phyloP scores from a whole-genome alignment of 2,888 invertebrate genomes.

The Cynaeus angustus region DNA sequence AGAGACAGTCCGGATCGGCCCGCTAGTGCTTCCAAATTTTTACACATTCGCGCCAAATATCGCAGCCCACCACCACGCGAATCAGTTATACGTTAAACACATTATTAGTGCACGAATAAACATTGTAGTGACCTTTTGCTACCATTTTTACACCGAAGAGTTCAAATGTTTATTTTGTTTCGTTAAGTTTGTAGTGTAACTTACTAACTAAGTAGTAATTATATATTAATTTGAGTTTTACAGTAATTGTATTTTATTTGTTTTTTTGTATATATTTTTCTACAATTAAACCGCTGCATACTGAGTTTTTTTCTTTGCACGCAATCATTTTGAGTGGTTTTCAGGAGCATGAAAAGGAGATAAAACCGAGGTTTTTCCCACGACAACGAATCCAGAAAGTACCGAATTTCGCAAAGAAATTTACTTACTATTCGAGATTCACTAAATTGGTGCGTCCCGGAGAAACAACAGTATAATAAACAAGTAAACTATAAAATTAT shows the following conservation, averaged over 20 bases:
- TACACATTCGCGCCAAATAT: constrained; percentile 84
- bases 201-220: constrained; percentile 40
- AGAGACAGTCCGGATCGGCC: constrained; percentile 65
- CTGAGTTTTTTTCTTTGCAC: constrained; percentile 8
- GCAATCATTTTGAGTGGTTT: constrained; percentile 42
- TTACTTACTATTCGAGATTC: constrained; percentile 68
- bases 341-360: constrained; percentile 59
- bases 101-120: constrained; percentile 39
- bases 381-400: constrained; percentile 60
- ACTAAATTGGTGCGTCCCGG: constrained; percentile 64
- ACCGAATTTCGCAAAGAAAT: constrained; percentile 66
- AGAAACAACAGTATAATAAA: constrained; percentile 64
- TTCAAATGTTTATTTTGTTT: constrained; percentile 55
- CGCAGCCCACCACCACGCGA: constrained; percentile 80
- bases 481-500: constrained; percentile 36
- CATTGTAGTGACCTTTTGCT: constrained; percentile 38
- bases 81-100: constrained; percentile 69
- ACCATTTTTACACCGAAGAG: constrained; percentile 53
- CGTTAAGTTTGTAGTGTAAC: constrained; percentile 54
- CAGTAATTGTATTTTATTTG: constrained; percentile 40
- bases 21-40: constrained; percentile 71
- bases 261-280: constrained; percentile 61
- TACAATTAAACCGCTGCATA: constrained; percentile 57
- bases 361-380: constrained; percentile 52
- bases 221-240: constrained; percentile 35